Evolutionary conservation across 2,888 invertebrate species (phyloP), one percentile per base, ranked within the genome.

Genomic region (Stegana nigrithorax): DNA sequence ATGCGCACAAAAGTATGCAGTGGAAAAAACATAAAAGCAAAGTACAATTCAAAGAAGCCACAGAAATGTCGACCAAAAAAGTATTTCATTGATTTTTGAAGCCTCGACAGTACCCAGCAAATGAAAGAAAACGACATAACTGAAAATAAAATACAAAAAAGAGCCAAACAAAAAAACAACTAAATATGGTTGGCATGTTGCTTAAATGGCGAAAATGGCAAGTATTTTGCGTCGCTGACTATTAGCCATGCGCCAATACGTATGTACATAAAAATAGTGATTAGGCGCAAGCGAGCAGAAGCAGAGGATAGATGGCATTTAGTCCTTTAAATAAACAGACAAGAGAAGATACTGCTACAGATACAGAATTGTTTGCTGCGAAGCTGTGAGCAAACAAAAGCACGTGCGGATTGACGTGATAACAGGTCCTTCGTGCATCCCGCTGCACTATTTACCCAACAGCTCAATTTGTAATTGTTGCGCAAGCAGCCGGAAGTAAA

Each of bases 61-160:
- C 70, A 82, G 61, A 67, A 81, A 62, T 82, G 83, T 78, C 81
- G 73, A 74, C 81, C 82, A 75, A 82, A 82, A 51, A 83, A 82
- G 81, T 81, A 82, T 80, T 82, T 81, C 83, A 82, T 82, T 75
- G 82, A 82, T 82, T 82, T 82, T 80, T 65, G 82, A 82, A 82
- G 79, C 82, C 82, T 74, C 70, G 69, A 62, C 70, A 77, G 71
- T 76, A 69, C 73, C 62, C 61, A 67, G 55, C n/a, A 44, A 60
- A 60, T n/a, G 21, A 68, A 62, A 51, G 32, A 64, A 56, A 61
- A 65, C 65, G 59, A 66, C 69, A 64, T 23, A 23, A 47, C 25
- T 36, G 10, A n/a, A n/a, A n/a, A n/a, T n/a, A n/a, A 23, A 45
- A 25, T 42, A 62, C 6, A 66, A 60, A 27, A 47, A 26, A 55